Evolutionary conservation across 2,888 invertebrate genomes (phyloP).

Genomic region (Nomada ruficornis): DNA sequence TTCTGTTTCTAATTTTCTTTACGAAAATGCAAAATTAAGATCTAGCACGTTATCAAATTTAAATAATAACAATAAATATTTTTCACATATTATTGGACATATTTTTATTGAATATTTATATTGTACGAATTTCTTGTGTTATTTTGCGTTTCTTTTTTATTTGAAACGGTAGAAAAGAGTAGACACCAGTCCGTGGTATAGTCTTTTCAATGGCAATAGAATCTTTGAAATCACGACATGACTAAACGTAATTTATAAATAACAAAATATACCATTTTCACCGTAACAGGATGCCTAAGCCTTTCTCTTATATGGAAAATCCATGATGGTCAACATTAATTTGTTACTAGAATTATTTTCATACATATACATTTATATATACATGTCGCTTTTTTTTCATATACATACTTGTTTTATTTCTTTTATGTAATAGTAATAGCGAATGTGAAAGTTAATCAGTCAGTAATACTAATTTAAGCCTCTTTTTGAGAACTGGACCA

Average conservation of each 20-base stretch:
- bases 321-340: conserved; percentile 65
- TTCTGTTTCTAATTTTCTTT: conserved; percentile 4
- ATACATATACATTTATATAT: conserved; percentile 72
- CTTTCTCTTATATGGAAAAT: conserved; percentile 60
- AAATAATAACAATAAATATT: conserved; percentile 26
- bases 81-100: conserved; percentile 35
- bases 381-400: conserved; percentile 50
- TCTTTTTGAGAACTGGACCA: conserved; percentile 55
- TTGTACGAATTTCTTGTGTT: conserved; percentile 43
- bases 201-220: conserved; percentile 78
- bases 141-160: not conserved
- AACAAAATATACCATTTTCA: conserved; percentile 77
- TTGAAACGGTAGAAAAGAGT: conserved; percentile 21
- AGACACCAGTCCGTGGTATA: conserved; percentile 73
- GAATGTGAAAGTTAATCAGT: conserved; percentile 71
- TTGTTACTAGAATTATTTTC: conserved; percentile 68
- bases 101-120: conserved; percentile 23
- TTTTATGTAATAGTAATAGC: conserved; percentile 70
- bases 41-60: conserved; percentile 30
- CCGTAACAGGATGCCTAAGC: conserved; percentile 73
- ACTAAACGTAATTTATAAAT: conserved; percentile 75
- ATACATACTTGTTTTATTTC: conserved; percentile 63
- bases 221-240: conserved; percentile 70
- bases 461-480: conserved; percentile 65
- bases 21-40: conserved; percentile 36